Base-by-base conservation (phyloP, 2,113 vertebrate genomes). In the Larimichthys crocea region DNA sequence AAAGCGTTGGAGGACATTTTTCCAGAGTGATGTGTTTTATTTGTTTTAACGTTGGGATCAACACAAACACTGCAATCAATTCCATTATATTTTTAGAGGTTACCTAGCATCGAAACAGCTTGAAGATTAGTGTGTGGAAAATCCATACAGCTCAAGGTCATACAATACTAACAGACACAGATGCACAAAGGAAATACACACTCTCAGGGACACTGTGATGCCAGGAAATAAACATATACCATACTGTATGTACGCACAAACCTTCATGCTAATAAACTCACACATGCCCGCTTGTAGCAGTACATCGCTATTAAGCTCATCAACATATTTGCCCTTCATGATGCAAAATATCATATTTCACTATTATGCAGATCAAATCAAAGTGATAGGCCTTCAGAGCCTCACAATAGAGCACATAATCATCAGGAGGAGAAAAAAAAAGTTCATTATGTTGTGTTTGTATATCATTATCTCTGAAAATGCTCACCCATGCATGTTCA, bases 331-430 rank as follows among this genome's bases (percentile, higher is more conserved):
- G 40, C n/a, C 75, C 46, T 22, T 82, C 29, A 24, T 66, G 24
- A 76, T 75, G 20, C 74, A 78, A 74, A 79, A 82, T 62, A 68
- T 68, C 5, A 64, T 9, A 74, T 76, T 77, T 78, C 56, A 86
- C 81, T 79, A 65, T 77, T 52, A 16, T 10, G 0, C 71, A 79
- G 77, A 87, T 77, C 57, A 61, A 84, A 80, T 84, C 53, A 66
- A 68, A 35, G 49, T 52, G 60, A 75, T 60, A 42, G 40, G 63
- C 35, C 63, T 70, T 46, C 24, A 59, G 55, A 50, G 70, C 56
- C 31, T 71, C 22, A 44, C 53, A 69, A 29, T 40, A 63, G 35
- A 67, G 63, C 20, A 46, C 29, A 31, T 42, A 65, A 76, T 83
- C 57, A 85, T 10, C 17, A 2, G 7, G 17, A 20, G 26, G 3